Percentiles rank a stretch among this genome's conserved stretches.
These are phyloP conservation scores for Hyperoodon ampullatus DNA, from an alignment of 2,113 vertebrate genomes.

Conservation along the genomic window DNA sequence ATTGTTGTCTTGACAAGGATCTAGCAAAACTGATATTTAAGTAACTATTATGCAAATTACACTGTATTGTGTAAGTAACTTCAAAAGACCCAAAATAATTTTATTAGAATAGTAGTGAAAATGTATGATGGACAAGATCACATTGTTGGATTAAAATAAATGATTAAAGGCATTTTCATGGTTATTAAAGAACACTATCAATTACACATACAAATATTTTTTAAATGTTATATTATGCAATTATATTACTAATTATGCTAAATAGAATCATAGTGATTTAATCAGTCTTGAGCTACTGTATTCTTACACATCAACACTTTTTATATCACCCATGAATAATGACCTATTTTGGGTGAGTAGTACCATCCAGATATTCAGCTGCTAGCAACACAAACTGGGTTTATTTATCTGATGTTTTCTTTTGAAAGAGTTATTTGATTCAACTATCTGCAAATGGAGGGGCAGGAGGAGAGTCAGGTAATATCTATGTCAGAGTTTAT, in stretches of 20 bases:
- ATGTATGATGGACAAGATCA: not conserved
- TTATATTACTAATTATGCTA: not conserved
- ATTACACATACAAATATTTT: not conserved
- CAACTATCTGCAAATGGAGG: not conserved
- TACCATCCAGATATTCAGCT: not conserved
- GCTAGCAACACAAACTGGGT: not conserved
- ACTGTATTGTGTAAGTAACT: not conserved
- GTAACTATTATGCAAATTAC: not conserved
- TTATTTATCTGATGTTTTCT: constrained; percentile 41
- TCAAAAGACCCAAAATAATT: not conserved
- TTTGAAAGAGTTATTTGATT: constrained; percentile 7
- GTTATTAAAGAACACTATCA: not conserved
- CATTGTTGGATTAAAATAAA: not conserved
- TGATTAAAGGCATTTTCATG: not conserved
- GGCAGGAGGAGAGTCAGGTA: not conserved
- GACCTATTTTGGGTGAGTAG: not conserved
- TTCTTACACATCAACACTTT: not conserved
- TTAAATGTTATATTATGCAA: not conserved
- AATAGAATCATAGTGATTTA: not conserved
- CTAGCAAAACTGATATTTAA: not conserved
- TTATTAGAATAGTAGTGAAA: not conserved
- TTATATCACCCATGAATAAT: not conserved
- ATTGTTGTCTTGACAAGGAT: not conserved
- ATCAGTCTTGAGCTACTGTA: not conserved
- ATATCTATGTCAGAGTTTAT: not conserved